phyloP scores from a whole-genome alignment of 2,888 invertebrate genomes.

The Tricholauxania praeusta region DNA sequence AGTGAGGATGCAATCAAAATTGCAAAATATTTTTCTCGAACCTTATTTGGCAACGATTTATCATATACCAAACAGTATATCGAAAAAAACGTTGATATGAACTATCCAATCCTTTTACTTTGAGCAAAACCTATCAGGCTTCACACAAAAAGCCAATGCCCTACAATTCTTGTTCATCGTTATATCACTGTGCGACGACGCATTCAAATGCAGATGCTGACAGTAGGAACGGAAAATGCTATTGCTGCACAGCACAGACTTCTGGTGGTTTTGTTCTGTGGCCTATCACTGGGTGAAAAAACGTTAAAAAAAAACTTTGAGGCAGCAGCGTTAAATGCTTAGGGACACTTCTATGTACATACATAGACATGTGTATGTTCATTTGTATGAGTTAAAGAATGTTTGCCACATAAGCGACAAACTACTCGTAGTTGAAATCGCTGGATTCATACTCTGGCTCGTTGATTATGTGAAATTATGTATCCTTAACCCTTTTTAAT shows the following conservation, averaged over 20 bases:
- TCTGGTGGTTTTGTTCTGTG: background rate
- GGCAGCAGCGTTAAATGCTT: too few species aligned
- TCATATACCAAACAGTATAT: too few species aligned
- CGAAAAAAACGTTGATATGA: too few species aligned
- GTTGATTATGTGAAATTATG: slow-evolving; percentile 25
- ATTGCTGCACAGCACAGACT: background rate
- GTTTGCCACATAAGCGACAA: too few species aligned
- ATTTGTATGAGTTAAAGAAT: background rate
- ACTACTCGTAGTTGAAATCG: too few species aligned
- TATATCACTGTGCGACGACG: background rate
- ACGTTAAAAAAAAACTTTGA: background rate
- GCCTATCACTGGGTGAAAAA: background rate
- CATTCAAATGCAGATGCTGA: slow-evolving; percentile 14
- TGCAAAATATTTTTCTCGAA: too few species aligned
- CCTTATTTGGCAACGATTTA: too few species aligned
- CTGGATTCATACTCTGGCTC: background rate
- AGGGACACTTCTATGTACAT: background rate
- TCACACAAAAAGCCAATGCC: too few species aligned
- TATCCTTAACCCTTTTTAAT: slow-evolving; percentile 27
- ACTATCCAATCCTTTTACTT: too few species aligned
- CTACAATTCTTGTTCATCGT: too few species aligned
- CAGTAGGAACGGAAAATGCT: slow-evolving; percentile 1
- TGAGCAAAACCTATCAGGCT: too few species aligned
- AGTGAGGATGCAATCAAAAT: too few species aligned
- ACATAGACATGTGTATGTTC: background rate